These are phyloP conservation scores for Drosophila bocqueti DNA, from an alignment of 1,140 invertebrate genomes.

Conservation along the genomic window DNA sequence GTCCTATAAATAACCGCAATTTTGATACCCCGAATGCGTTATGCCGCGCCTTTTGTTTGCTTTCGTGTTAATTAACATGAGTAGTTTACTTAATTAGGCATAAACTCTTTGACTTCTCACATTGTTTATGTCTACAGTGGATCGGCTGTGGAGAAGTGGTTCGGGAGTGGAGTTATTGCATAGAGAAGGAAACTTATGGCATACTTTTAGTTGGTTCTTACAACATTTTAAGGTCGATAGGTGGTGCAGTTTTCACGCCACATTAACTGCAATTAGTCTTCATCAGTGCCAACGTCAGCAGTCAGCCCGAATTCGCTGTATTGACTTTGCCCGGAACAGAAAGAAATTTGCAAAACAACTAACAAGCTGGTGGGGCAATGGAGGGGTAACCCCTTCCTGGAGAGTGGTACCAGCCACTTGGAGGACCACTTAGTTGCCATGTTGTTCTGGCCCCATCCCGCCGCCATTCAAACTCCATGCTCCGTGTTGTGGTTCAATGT, in stretches of 20 bases:
- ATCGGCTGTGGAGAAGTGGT: slow-evolving; percentile 23
- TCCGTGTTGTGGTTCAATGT: slow-evolving; percentile 69
- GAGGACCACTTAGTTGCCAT: slow-evolving; percentile 77
- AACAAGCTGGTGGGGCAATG: slow-evolving; percentile 46
- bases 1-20: slow-evolving; percentile 62
- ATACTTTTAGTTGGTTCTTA: neutral
- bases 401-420: slow-evolving; percentile 49
- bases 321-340: slow-evolving; percentile 44
- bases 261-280: slow-evolving; percentile 81
- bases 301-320: slow-evolving; percentile 47
- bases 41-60: slow-evolving; percentile 64
- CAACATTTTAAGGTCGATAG: slow-evolving; percentile 45
- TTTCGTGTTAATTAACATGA: slow-evolving; percentile 79
- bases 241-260: slow-evolving; percentile 64
- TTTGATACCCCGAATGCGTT: slow-evolving; percentile 39
- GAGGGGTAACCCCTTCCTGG: slow-evolving; percentile 7
- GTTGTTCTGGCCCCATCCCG: slow-evolving; percentile 38
- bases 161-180: slow-evolving; percentile 1
- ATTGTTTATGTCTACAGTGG: slow-evolving; percentile 66
- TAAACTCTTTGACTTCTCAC: slow-evolving; percentile 46
- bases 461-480: slow-evolving; percentile 19
- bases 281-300: slow-evolving; percentile 69
- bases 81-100: slow-evolving; percentile 81
- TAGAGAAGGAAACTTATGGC: neutral
- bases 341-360: slow-evolving; percentile 56